Percentiles rank a stretch among this genome's conserved stretches.
Evolutionary conservation across 2,113 vertebrate genomes (phyloP).

Genomic region (Euleptes europaea): DNA sequence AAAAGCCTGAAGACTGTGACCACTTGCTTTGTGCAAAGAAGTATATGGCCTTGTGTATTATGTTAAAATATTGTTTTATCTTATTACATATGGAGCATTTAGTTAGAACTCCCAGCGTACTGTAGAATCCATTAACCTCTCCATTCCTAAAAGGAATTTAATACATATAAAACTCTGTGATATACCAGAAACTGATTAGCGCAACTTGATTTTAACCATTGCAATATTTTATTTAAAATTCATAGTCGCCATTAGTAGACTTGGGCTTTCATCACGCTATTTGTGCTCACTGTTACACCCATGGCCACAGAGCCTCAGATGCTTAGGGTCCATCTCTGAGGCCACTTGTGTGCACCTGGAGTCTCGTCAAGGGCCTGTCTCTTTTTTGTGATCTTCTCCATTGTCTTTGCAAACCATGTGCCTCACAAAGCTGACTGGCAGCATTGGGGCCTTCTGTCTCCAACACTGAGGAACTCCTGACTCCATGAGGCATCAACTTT

Average conservation of each 20-base stretch:
- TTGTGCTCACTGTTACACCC: background rate
- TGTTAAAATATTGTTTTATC: constrained; percentile 35
- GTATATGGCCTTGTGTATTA: constrained; percentile 39
- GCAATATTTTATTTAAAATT: background rate
- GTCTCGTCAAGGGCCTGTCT: no score
- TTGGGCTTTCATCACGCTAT: background rate
- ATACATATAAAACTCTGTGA: constrained; percentile 8
- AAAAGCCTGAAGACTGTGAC: constrained; percentile 56
- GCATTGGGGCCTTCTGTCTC: no score
- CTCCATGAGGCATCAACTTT: no score
- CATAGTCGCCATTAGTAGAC: background rate
- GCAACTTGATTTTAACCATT: no score
- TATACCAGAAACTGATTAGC: background rate
- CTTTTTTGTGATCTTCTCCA: no score
- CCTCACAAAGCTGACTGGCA: no score
- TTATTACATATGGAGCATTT: constrained; percentile 1
- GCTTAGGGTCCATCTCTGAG: no score
- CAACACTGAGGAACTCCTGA: no score
- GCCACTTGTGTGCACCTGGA: no score
- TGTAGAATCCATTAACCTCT: background rate
- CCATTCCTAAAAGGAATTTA: background rate
- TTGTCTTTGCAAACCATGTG: no score
- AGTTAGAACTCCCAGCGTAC: background rate
- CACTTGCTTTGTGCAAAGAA: constrained; percentile 71
- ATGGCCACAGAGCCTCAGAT: no score